Evolutionary conservation across 1,140 invertebrate species (phyloP), one percentile per base, ranked within the genome.

Genomic region (Drosophila mayri): DNA sequence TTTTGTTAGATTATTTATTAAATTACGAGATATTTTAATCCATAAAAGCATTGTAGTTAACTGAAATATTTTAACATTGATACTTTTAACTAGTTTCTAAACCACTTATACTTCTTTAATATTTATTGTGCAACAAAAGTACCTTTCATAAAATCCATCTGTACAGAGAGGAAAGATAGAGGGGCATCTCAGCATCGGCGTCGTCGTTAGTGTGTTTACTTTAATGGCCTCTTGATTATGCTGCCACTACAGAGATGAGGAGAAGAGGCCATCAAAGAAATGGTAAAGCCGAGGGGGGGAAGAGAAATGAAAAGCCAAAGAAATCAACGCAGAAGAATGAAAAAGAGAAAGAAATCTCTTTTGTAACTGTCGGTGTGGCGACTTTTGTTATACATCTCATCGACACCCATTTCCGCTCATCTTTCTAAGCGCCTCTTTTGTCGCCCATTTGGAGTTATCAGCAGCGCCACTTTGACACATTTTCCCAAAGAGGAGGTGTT

Each of bases 161-260:
- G 8, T 52, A 11, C 30, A 52, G 18, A 25, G 55, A 7, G 35
- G 28, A 7, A 3, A 37, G 16, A 11, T 38, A 14, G 5, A 30
- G 62, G 61, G 46, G 61, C 16, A 41, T n/a, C 40, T 72, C 46
- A 37, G 37, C 18, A 49, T 35, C 40, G 73, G 61, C 62, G 30
- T 63, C 74, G 46, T 76, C 64, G 71, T 49, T 75, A 63, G 25
- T 70, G 70, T 68, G 60, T 78, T 74, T 79, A 76, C 76, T 66
- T 83, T 87, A 88, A 88, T 88, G 84, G 86, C 80, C 67, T 68
- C 76, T 88, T 88, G 84, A 87, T 88, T 86, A 76, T 75, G 66
- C 59, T 40, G 50, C 63, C 47, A 46, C 35, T 40, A 52, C 49
- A 52, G 49, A 63, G 57, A 52, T 18, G 49, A 54, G 60, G 44